Conservation (phyloP, 2,113 vertebrate species). For the Eptesicus fuscus region DNA sequence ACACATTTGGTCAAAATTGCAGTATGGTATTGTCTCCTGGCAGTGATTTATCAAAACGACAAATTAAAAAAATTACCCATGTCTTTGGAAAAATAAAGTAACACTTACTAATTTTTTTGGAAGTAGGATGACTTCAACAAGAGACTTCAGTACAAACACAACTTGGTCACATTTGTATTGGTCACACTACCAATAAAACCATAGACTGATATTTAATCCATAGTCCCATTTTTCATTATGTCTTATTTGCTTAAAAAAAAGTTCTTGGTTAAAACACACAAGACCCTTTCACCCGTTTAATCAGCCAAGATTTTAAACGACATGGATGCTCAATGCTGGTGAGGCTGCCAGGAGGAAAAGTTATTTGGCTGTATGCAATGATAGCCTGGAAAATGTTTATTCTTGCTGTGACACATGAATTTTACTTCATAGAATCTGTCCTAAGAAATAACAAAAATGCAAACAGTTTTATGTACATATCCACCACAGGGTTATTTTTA, state of each 20-base stretch:
- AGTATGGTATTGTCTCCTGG: background rate
- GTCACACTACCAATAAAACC: background rate
- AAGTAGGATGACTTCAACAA: background rate
- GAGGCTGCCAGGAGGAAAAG: background rate
- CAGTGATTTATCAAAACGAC: conserved; percentile 20
- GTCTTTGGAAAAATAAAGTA: background rate
- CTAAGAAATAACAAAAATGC: background rate
- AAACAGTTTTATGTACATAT: background rate
- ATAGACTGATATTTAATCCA: background rate
- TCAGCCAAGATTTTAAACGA: background rate
- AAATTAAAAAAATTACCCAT: background rate
- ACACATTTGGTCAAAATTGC: background rate
- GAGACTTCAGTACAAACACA: background rate
- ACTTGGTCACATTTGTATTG: background rate
- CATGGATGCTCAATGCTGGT: background rate
- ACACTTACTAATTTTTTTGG: background rate
- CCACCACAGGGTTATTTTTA: background rate
- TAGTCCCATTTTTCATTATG: background rate
- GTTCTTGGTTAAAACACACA: background rate
- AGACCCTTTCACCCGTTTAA: background rate
- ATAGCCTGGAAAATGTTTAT: background rate
- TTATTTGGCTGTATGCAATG: background rate
- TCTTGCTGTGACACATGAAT: background rate
- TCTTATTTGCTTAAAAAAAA: background rate
- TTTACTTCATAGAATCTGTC: background rate